Base-by-base conservation (phyloP, 2,888 invertebrate species). In the Eupithecia dodoneata region DNA sequence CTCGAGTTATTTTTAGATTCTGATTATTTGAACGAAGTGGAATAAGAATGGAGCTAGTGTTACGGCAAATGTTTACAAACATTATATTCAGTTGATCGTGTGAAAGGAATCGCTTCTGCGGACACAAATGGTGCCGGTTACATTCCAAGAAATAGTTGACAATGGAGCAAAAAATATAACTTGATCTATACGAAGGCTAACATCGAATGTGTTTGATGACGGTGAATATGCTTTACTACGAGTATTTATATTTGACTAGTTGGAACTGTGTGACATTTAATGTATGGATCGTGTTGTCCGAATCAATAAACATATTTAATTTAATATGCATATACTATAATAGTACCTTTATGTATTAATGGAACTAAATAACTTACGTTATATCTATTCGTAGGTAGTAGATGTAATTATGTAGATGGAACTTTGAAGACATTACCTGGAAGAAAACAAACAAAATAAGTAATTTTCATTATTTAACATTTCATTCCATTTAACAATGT, bases 351-450 rank as follows among this genome's bases (percentile, higher is more conserved):
- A 55, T 3, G 9, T 12, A 63, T 63, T 63, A 3, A 4, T 30
- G 18, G 30, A 30, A 30, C 10, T 63, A 63, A 63, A 30, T 18
- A 63, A 30, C 63, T 63, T 63, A 63, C 63, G 30, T 30, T 63
- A 10, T 63, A 12, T 63, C 9, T 63, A 63, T 18, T 59, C 4
- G 4, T 63, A 63, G 30, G 63, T 12, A 59, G 59, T 30, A 30
- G 1, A 30, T 30, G 1, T 30, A 30, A 30, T 30, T 30, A 30
- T 30, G 18, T 59, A 30, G 72, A 74, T 71, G 15, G 65, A 52
- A 59, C 49, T 18, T 72, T 59, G 59, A 47, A 59, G 77, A 49
- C 74, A 71, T 80, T 82, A 82, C 81, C 81, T 82, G 82, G 2
- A 80, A 81, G 10, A 69, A 76, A 67, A 41, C 4, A 74, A 55